Conservation (phyloP, 2,797 vertebrate species). For the Leptoclinus maculatus region DNA sequence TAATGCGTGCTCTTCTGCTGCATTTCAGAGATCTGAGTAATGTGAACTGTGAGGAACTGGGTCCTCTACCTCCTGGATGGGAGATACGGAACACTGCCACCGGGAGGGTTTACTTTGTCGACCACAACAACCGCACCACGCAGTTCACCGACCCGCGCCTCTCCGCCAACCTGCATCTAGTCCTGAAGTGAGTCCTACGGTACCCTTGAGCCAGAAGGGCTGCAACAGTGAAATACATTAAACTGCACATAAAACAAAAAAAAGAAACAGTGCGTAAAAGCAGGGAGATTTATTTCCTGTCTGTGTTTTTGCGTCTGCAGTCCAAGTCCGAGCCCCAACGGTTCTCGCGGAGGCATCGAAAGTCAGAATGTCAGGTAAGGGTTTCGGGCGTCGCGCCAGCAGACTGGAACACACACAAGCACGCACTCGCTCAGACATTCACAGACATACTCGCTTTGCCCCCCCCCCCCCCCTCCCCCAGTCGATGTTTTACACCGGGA, state of each 20-base stretch:
- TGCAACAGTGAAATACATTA: neutral
- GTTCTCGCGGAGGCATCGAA: constrained; percentile 78
- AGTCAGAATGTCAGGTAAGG: constrained; percentile 84
- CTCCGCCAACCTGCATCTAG: constrained; percentile 96
- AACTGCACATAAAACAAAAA: neutral
- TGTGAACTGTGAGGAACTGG: constrained; percentile 98
- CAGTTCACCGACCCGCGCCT: constrained; percentile 98
- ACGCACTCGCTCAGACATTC: constrained; percentile 42
- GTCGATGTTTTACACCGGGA: constrained; percentile 57
- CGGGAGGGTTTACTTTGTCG: constrained; percentile 98
- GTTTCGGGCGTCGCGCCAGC: constrained; percentile 26
- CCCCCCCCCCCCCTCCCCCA: constrained; percentile 45
- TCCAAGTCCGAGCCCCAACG: constrained; percentile 85
- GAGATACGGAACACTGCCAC: constrained; percentile 92
- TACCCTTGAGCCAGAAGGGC: neutral
- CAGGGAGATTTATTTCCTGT: constrained; percentile 35
- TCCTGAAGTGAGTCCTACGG: constrained; percentile 91
- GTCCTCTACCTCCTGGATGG: constrained; percentile 89
- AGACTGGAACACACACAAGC: constrained; percentile 47
- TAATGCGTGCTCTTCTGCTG: constrained; percentile 58
- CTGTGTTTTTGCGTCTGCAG: constrained; percentile 58
- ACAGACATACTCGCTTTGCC: constrained; percentile 37
- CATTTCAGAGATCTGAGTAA: constrained; percentile 97
- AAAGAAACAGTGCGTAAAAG: neutral
- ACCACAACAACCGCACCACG: constrained; percentile 99